Evolutionary conservation across 2,113 vertebrate genomes (phyloP).

Genomic region (Tragulus kanchil): DNA sequence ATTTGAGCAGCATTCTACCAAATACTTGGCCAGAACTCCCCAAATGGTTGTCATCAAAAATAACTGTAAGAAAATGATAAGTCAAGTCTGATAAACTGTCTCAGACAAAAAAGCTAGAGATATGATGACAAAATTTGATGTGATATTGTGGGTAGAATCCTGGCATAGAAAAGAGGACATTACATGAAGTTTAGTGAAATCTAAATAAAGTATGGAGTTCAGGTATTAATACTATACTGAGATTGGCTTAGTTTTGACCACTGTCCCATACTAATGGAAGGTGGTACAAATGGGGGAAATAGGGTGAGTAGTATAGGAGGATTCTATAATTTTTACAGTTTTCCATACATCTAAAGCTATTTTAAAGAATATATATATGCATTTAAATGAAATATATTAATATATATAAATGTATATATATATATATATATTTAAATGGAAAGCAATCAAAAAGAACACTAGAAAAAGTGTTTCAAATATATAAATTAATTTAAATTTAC

Average conservation of each 20-base stretch:
- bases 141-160: neutral
- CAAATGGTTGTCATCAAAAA: neutral
- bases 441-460: neutral
- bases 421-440: neutral
- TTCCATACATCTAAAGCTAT: neutral
- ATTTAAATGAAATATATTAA: too few relatives aligned
- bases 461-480: neutral
- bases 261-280: neutral
- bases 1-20: neutral
- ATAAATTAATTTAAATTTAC: neutral
- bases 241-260: neutral
- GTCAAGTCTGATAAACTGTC: neutral
- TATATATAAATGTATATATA: too few relatives aligned
- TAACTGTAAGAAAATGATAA: neutral
- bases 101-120: neutral
- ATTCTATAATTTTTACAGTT: neutral
- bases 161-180: neutral
- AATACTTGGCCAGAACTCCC: neutral
- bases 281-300: neutral
- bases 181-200: neutral
- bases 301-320: fast-evolving
- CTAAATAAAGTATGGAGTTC: neutral
- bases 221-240: neutral
- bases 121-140: neutral
- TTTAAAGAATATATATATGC: neutral